A percentile compares a stretch with the other conserved stretches of the same genome.
phyloP scores from a whole-genome alignment of 2,113 vertebrate genomes.

The Lates calcarifer region DNA sequence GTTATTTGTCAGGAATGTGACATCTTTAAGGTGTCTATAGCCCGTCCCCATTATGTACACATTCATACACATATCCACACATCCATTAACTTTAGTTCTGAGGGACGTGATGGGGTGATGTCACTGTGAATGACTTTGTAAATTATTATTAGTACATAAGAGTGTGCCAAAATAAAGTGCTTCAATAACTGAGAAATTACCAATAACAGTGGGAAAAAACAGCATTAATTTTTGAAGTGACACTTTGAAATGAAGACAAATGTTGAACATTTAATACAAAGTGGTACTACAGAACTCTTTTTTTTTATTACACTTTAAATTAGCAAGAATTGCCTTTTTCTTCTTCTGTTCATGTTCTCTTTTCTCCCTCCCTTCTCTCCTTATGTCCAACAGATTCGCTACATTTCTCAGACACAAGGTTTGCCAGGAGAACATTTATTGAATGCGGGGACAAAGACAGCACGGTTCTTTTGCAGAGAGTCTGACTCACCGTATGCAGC shows the following conservation, averaged over 20 bases:
- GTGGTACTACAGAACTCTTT: background rate
- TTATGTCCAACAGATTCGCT: constrained; percentile 91
- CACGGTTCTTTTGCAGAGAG: constrained; percentile 91
- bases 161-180: background rate
- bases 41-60: background rate
- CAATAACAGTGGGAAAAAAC: background rate
- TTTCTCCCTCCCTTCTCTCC: background rate
- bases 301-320: background rate
- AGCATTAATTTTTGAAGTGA: background rate
- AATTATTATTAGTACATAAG: background rate
- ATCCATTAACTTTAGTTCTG: background rate
- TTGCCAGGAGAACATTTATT: constrained; percentile 94
- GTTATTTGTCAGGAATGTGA: constrained; percentile 45
- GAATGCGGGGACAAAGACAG: constrained; percentile 95
- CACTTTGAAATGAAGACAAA: constrained; percentile 3
- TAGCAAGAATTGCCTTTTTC: background rate
- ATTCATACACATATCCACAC: constrained; percentile 18
- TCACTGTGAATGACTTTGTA: constrained; percentile 21
- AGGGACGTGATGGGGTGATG: constrained; percentile 10
- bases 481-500: constrained; percentile 91
- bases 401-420: constrained; percentile 99
- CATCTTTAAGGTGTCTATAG: constrained; percentile 48
- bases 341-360: background rate
- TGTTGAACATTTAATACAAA: background rate
- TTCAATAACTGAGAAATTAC: background rate